Evolutionary conservation across 1,140 invertebrate genomes (phyloP).

Genomic region (Drosophila orena): DNA sequence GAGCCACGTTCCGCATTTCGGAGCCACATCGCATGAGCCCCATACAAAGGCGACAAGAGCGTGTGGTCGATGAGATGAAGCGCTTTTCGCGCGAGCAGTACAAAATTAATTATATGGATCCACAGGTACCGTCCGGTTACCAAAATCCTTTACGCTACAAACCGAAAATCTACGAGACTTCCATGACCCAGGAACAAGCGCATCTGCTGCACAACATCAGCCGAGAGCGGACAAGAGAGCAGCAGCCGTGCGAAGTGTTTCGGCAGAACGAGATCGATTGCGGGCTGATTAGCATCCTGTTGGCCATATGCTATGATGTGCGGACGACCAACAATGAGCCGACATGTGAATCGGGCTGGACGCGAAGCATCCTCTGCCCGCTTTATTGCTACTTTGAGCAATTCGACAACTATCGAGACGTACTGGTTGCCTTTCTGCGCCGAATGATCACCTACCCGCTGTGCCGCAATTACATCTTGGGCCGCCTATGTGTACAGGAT

Average conservation of each 20-base stretch:
- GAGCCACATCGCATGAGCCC: constrained; percentile 66
- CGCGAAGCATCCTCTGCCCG: constrained; percentile 74
- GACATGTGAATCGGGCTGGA: constrained; percentile 80
- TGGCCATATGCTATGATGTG: constrained; percentile 81
- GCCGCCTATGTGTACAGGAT: constrained; percentile 68
- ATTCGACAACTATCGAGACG: constrained; percentile 69
- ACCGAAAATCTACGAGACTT: constrained; percentile 69
- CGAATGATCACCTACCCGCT: constrained; percentile 78
- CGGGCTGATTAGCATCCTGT: constrained; percentile 73
- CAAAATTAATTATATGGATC: constrained; percentile 81
- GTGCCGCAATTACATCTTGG: constrained; percentile 76
- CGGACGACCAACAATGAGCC: constrained; percentile 75
- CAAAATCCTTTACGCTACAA: constrained; percentile 75
- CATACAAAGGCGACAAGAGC: constrained; percentile 63
- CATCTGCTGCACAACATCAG: constrained; percentile 71
- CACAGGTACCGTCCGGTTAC: constrained; percentile 80
- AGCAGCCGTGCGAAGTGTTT: constrained; percentile 27
- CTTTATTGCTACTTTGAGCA: constrained; percentile 75
- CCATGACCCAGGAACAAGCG: constrained; percentile 71
- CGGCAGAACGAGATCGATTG: constrained; percentile 70
- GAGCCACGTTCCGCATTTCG: constrained; percentile 58
- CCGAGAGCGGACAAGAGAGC: constrained; percentile 13
- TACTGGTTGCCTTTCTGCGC: constrained; percentile 71
- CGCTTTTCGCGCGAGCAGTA: constrained; percentile 79
- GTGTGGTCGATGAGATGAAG: constrained; percentile 70